These are phyloP conservation scores for Ornithorhynchus anatinus DNA, from an alignment of 2,113 vertebrate genomes.

Conservation along the genomic window DNA sequence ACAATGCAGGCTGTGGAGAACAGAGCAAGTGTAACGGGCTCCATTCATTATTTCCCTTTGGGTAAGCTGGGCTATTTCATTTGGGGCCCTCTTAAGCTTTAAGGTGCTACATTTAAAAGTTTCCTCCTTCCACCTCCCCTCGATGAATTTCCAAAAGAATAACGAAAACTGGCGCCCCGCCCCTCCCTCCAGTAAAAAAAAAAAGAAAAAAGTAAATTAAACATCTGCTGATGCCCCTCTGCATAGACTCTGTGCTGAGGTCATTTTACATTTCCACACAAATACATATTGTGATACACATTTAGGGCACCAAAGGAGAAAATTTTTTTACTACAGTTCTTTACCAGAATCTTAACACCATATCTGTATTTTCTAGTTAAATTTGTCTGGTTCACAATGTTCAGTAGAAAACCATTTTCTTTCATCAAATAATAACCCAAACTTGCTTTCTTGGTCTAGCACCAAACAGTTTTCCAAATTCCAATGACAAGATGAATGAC, in stretches of 20 bases:
- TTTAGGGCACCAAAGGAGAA: constrained; percentile 22
- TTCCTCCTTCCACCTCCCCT: too few species aligned
- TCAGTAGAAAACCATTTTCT: constrained; percentile 41
- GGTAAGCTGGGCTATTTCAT: background rate
- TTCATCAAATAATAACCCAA: constrained; percentile 25
- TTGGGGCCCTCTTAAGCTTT: background rate
- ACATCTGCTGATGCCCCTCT: background rate
- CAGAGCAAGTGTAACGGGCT: background rate
- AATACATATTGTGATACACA: background rate
- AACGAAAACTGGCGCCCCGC: background rate
- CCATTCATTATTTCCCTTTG: background rate
- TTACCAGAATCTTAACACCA: constrained; percentile 18
- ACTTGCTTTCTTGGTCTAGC: constrained; percentile 36
- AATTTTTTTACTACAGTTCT: background rate
- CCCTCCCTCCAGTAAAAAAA: background rate
- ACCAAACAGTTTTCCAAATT: constrained; percentile 42
- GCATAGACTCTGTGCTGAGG: constrained; percentile 9
- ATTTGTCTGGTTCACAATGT: constrained; percentile 12
- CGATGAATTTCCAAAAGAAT: background rate
- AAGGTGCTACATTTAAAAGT: background rate
- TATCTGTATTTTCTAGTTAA: constrained; percentile 26
- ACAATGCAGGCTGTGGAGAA: background rate
- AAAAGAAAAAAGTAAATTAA: constrained; percentile 3
- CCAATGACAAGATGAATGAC: constrained; percentile 35
- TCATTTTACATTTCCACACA: constrained; percentile 28